These are phyloP conservation scores for Philypnodon macrostomus DNA, from an alignment of 2,797 vertebrate genomes.

Conservation along the genomic window DNA sequence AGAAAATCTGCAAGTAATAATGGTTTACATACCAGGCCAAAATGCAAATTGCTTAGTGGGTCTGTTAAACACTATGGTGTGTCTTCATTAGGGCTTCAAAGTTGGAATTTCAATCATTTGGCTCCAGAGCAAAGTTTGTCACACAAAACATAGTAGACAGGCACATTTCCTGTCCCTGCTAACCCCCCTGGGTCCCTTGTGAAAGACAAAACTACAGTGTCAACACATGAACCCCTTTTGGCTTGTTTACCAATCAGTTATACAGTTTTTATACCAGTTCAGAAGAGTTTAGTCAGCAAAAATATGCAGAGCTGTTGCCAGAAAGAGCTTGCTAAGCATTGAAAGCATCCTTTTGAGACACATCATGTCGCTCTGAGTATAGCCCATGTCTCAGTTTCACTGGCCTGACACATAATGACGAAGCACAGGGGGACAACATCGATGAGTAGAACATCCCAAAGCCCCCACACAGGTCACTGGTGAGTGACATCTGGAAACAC, in stretches of 20 bases:
- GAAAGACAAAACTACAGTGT: slow-evolving; percentile 16
- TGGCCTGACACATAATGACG: slow-evolving; percentile 42
- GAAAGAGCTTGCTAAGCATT: slow-evolving; percentile 15
- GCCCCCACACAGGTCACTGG: slow-evolving; percentile 26
- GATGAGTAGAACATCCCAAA: slow-evolving; percentile 31
- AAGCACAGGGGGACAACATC: slow-evolving; percentile 33
- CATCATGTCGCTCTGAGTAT: slow-evolving; percentile 22
- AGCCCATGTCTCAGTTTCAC: slow-evolving; percentile 46
- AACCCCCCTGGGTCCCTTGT: slow-evolving; percentile 16
- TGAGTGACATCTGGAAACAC: slow-evolving; percentile 69
- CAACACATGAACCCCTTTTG: slow-evolving; percentile 25
- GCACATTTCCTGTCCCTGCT: slow-evolving; percentile 38
- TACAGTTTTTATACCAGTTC: slow-evolving; percentile 2
- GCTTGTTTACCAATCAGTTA: slow-evolving; percentile 14
- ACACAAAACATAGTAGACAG: slow-evolving; percentile 49
- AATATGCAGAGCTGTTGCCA: slow-evolving; percentile 14
- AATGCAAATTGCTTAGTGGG: slow-evolving; percentile 70
- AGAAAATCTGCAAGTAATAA: slow-evolving; percentile 80
- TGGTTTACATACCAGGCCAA: slow-evolving; percentile 68
- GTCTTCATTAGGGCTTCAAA: slow-evolving; percentile 81
- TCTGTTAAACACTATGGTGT: slow-evolving; percentile 75
- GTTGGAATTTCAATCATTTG: slow-evolving; percentile 72
- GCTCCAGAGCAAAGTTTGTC: slow-evolving; percentile 58
- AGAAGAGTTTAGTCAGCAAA: slow-evolving; percentile 16
- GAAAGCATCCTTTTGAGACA: slow-evolving; percentile 32